A percentile compares a stretch with the other conserved stretches of the same genome.
Evolutionary conservation across 2,797 vertebrate genomes (phyloP).

Genomic region (Takifugu ocellatus): DNA sequence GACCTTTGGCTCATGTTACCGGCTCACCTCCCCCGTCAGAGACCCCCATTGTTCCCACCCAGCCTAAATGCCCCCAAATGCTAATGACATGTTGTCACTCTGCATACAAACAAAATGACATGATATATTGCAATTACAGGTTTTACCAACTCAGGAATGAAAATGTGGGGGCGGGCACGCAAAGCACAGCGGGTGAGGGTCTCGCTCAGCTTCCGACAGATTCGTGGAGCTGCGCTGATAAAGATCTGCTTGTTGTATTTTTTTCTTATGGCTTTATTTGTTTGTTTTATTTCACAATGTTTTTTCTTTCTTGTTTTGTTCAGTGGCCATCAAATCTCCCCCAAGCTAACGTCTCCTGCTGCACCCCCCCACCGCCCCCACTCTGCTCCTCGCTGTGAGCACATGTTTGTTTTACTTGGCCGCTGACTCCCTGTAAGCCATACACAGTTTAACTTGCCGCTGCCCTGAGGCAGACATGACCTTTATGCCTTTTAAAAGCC

Average conservation of each 20-base stretch:
- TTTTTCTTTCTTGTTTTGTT: conserved; percentile 32
- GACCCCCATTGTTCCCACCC: conserved; percentile 63
- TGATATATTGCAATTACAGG: conserved; percentile 62
- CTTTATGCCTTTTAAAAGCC: conserved; percentile 64
- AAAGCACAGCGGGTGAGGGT: conserved; percentile 14
- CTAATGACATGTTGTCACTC: conserved; percentile 67
- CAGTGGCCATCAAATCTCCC: conserved; percentile 52
- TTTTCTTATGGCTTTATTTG: conserved; percentile 53
- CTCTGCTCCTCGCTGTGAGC: conserved; percentile 53
- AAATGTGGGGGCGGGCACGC: conserved; percentile 20
- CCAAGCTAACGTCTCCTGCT: conserved; percentile 51
- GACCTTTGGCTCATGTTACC: conserved; percentile 63
- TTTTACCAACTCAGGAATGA: conserved; percentile 31
- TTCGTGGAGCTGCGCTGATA: conserved; percentile 29
- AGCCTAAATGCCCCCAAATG: conserved; percentile 49
- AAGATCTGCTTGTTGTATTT: conserved; percentile 45
- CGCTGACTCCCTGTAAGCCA: conserved; percentile 69
- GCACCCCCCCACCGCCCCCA: conserved; percentile 26
- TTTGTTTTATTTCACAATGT: conserved; percentile 38
- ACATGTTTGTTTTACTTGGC: conserved; percentile 84
- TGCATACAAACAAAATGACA: conserved; percentile 61
- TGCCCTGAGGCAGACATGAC: conserved; percentile 74
- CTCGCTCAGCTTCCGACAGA: conserved; percentile 11
- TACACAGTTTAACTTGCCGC: conserved; percentile 74
- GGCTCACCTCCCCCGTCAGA: conserved; percentile 59